Conservation (phyloP, 2,888 invertebrate species). For the Epinotia bilunana region DNA sequence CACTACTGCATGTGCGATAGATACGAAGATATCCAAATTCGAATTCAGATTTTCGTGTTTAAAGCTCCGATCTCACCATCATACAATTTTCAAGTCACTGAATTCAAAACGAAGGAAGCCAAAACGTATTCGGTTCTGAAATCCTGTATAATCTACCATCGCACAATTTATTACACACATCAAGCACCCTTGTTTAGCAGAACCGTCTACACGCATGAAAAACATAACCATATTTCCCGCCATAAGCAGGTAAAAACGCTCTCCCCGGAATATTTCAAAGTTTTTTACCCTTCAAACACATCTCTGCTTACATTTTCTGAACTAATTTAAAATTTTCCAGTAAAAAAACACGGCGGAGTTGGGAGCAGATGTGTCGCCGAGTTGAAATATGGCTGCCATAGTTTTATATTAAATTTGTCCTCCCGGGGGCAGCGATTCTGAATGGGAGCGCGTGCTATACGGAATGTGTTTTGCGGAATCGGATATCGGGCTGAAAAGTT, state of each 20-base stretch:
- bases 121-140: not conserved
- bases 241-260: conserved; percentile 10
- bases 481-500: conserved; percentile 9
- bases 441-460: not conserved
- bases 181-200: not conserved
- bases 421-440: conserved; percentile 31
- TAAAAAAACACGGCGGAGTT: conserved; percentile 35
- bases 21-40: no score
- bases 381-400: conserved; percentile 44
- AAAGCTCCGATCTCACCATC: no score
- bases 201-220: not conserved
- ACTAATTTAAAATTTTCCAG: conserved; percentile 43
- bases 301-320: conserved; percentile 42
- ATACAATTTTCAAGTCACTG: no score
- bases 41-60: no score
- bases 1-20: no score
- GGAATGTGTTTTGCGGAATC: conserved; percentile 7
- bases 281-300: conserved; percentile 35
- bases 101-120: not conserved
- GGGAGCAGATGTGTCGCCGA: conserved; percentile 41
- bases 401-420: conserved; percentile 45
- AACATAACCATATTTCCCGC: not conserved
- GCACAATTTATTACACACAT: not conserved
- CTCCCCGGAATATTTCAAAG: conserved; percentile 11
- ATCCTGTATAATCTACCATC: conserved; percentile 4